phyloP scores from a whole-genome alignment of 1,140 invertebrate species.

The Antheraea pernyi region DNA sequence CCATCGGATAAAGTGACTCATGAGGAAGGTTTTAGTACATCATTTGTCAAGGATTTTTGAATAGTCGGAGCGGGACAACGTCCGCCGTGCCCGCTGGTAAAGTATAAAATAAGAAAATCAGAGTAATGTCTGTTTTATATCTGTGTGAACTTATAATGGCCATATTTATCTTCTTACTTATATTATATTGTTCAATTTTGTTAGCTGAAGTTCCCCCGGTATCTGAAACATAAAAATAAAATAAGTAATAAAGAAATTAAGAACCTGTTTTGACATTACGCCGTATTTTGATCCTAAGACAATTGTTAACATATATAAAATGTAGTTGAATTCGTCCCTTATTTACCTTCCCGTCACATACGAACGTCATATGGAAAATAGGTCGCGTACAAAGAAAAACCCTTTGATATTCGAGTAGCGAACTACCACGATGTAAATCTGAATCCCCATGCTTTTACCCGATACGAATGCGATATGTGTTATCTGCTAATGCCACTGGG shows the following conservation, averaged over 20 bases:
- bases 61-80: too few species aligned
- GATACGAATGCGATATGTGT: slow-evolving; percentile 70
- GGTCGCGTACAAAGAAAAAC: slow-evolving; percentile 41
- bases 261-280: not conserved
- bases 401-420: slow-evolving; percentile 69
- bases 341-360: slow-evolving; percentile 6
- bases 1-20: too few species aligned
- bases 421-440: slow-evolving; percentile 63
- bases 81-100: too few species aligned
- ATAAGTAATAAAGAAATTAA: not conserved
- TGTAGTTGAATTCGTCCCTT: not conserved
- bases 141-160: too few species aligned
- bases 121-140: too few species aligned
- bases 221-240: too few species aligned
- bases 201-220: too few species aligned
- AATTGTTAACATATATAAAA: not conserved
- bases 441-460: slow-evolving; percentile 71
- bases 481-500: slow-evolving; percentile 70
- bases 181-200: too few species aligned
- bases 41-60: too few species aligned
- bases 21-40: too few species aligned
- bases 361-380: slow-evolving; percentile 26
- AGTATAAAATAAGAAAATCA: too few species aligned
- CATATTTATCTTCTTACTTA: too few species aligned
- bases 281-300: not conserved